phyloP scores from a whole-genome alignment of 2,797 vertebrate species.

The Fistularia tabacaria region DNA sequence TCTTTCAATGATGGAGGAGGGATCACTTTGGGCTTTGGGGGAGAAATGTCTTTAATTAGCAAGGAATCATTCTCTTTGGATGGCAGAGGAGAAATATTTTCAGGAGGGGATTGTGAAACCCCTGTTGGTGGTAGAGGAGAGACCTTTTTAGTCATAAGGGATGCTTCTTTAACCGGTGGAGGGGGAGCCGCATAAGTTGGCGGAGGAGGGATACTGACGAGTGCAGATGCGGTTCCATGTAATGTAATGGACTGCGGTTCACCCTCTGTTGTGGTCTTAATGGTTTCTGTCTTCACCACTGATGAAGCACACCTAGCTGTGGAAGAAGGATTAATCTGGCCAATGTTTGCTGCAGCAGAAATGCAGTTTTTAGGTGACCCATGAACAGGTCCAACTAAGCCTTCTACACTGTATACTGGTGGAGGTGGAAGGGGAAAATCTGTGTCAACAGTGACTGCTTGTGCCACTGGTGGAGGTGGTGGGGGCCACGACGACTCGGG shows the following conservation, averaged over 20 bases:
- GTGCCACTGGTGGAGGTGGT: conserved; percentile 68
- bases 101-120: neutral
- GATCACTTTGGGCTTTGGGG: neutral
- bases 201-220: conserved; percentile 54
- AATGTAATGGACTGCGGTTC: conserved; percentile 19
- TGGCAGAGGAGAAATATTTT: neutral
- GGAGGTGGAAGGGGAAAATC: conserved; percentile 73
- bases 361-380: conserved; percentile 10
- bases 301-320: conserved; percentile 3
- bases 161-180: neutral
- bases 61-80: conserved; percentile 2
- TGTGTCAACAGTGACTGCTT: conserved; percentile 66
- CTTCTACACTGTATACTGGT: conserved; percentile 50
- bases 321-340: neutral
- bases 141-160: conserved; percentile 1
- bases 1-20: neutral
- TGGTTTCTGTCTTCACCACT: conserved; percentile 7
- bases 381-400: conserved; percentile 18
- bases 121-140: neutral
- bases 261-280: conserved; percentile 1
- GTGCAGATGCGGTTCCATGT: conserved; percentile 1
- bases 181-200: conserved; percentile 52
- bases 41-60: conserved; percentile 1
- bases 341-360: conserved; percentile 1
- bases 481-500: conserved; percentile 78